Evolutionary conservation across 2,113 vertebrate species (phyloP), one percentile per base, ranked within the genome.

Genomic region (Danio rerio): DNA sequence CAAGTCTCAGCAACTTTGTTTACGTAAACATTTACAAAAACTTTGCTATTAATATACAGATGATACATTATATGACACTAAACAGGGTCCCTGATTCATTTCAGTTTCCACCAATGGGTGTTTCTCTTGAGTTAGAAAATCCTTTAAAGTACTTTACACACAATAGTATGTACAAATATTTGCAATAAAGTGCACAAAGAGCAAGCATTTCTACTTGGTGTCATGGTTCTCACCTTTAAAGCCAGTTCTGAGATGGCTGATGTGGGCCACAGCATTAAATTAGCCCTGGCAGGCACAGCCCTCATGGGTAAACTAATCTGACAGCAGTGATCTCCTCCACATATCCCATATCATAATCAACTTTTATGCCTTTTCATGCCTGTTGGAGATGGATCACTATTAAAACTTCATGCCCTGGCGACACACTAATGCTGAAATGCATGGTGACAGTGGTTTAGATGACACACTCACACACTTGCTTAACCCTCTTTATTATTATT

Each of bases 331-430:
- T 83, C 80, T 61, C 70, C 80, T 62, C 31, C 80, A 63, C 72
- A 69, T 81, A 75, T 78, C 81, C 72, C 68, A n/a, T 66, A 70
- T 83, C 80, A 77, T 86, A 68, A 86, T 70, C 83, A 79, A 75
- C 77, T 79, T 81, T 78, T 75, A 69, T 78, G 75, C 81, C 59
- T 83, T 73, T 80, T 78, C 74, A 81, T 73, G 80, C 45, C 40
- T 73, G 78, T 53, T 81, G 76, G 50, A 31, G 72, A 68, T 49
- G 18, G 72, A 80, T 78, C 55, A 43, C 78, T 58, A 40, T 70
- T 75, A 77, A 56, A 81, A 65, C 40, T 55, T 83, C 18, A 56
- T 21, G 65, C 50, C 16, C 42, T 31, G 45, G 18, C 18, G 61
- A 43, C 7, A 50, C 43, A 45, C 81, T 68, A 68, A 21, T 74